phyloP scores from a whole-genome alignment of 1,140 invertebrate genomes.

The Aplysia californica region DNA sequence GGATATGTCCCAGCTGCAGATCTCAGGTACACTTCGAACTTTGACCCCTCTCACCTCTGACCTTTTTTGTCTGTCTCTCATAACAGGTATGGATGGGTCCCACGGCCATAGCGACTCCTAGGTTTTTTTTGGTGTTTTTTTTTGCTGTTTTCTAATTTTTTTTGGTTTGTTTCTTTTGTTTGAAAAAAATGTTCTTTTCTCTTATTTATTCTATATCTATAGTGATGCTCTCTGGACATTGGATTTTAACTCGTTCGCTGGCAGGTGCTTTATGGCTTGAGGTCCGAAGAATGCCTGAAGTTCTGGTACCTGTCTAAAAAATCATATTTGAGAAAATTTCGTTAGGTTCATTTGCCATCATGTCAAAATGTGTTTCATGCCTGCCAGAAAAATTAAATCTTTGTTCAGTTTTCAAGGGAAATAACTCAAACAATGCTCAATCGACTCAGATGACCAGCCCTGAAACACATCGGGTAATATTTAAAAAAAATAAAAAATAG shows the following conservation, averaged over 20 bases:
- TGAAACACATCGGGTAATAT: neutral
- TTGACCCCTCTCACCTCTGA: neutral
- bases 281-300: too few species aligned
- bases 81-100: too few species aligned
- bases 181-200: neutral
- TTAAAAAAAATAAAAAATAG: neutral
- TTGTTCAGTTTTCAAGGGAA: neutral
- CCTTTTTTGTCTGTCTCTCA: neutral
- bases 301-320: too few species aligned
- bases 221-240: too few species aligned
- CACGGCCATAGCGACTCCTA: too few species aligned
- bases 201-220: too few species aligned
- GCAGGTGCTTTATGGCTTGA: too few species aligned
- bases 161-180: neutral
- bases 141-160: neutral
- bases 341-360: too few species aligned
- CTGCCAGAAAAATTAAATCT: too few species aligned
- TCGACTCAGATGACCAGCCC: neutral
- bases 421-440: neutral
- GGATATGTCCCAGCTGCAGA: constrained; percentile 77
- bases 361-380: too few species aligned
- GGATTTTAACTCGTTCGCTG: too few species aligned
- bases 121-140: neutral
- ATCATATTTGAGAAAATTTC: too few species aligned
- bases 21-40: constrained; percentile 74